Evolutionary conservation across 2,797 vertebrate genomes (phyloP).

Genomic region (Micrastur ruficollis): DNA sequence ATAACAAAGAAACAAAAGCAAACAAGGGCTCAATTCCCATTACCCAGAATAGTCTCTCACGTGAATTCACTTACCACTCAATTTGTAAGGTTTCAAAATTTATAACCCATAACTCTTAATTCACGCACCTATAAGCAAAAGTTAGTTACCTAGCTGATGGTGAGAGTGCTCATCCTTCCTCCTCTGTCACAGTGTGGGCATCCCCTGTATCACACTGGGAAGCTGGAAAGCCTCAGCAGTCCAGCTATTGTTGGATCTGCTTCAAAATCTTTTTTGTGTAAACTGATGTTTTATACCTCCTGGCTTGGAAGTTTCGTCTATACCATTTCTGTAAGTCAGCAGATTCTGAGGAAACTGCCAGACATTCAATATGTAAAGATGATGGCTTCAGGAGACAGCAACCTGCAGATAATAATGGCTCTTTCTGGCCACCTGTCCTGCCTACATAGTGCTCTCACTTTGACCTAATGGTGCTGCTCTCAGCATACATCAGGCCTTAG

Average conservation of each 20-base stretch:
- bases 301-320: neutral
- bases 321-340: neutral
- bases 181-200: accelerated
- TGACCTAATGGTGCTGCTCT: neutral
- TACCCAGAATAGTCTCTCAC: neutral
- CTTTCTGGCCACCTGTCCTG: neutral
- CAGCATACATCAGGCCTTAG: neutral
- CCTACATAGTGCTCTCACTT: neutral
- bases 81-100: neutral
- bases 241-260: neutral
- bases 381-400: neutral
- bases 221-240: neutral
- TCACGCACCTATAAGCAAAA: neutral
- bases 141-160: accelerated
- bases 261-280: neutral
- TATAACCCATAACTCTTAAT: neutral
- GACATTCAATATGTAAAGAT: neutral
- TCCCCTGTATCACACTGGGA: neutral
- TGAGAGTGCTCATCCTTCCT: neutral
- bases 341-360: neutral
- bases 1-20: neutral
- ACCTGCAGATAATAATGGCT: neutral
- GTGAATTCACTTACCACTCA: neutral
- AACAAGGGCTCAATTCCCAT: neutral
- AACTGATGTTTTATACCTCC: neutral